A percentile compares a stretch with the other conserved stretches of the same genome.
Conservation (phyloP, 2,113 vertebrate genomes). For the Platysteira castanea region DNA sequence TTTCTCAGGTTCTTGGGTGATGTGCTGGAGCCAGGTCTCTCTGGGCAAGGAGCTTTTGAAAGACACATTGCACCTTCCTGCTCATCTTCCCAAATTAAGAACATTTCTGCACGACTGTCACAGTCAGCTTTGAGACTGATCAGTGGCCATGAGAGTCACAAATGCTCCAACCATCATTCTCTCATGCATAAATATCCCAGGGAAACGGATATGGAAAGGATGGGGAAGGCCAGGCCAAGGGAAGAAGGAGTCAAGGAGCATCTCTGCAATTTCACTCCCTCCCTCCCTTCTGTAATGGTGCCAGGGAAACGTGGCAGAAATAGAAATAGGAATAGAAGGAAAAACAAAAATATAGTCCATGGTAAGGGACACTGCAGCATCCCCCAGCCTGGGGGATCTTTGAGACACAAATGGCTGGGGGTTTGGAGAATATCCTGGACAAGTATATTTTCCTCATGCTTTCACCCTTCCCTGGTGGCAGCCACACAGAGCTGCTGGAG, state of each 20-base stretch:
- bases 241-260: not conserved
- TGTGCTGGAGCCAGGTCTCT: slow-evolving; percentile 15
- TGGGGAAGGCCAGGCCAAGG: not conserved
- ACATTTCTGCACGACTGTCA: not conserved
- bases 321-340: not conserved
- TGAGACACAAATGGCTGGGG: not conserved
- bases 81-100: not conserved
- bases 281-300: not conserved
- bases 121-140: not conserved
- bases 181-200: not conserved
- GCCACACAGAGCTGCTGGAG: not conserved
- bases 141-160: not conserved
- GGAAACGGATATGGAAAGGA: not conserved
- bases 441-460: not conserved
- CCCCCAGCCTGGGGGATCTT: not conserved
- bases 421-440: not conserved
- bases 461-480: not conserved
- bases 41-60: slow-evolving; percentile 10
- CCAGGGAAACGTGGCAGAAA: not conserved
- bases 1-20: slow-evolving; percentile 22
- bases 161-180: not conserved
- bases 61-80: not conserved
- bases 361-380: not conserved
- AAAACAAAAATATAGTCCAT: not conserved
- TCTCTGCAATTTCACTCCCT: not conserved